phyloP scores from a whole-genome alignment of 1,140 invertebrate species.

The Sinonovacula constricta region DNA sequence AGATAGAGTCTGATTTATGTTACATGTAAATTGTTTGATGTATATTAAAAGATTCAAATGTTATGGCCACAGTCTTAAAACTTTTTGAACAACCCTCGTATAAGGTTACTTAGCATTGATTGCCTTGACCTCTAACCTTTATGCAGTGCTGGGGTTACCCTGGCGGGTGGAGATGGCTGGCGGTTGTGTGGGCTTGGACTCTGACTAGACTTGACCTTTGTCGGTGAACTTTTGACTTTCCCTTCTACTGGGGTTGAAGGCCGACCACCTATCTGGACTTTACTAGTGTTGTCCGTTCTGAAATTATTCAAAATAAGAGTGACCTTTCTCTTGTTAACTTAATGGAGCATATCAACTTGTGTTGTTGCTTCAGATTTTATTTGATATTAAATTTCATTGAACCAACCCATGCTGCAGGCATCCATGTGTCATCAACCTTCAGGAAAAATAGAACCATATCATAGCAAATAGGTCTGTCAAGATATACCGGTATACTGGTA shows the following conservation, averaged over 20 bases:
- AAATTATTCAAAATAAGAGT: slow-evolving; percentile 16
- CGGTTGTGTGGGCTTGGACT: slow-evolving; percentile 47
- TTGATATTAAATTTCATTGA: too few species aligned
- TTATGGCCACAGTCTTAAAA: neutral
- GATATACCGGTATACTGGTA: too few species aligned
- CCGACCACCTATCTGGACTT: slow-evolving; percentile 49
- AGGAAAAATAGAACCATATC: too few species aligned
- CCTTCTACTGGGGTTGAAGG: slow-evolving; percentile 72
- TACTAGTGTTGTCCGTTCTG: slow-evolving; percentile 70
- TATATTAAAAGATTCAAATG: neutral
- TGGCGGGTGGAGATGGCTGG: slow-evolving; percentile 49
- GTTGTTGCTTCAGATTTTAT: too few species aligned
- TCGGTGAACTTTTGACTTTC: slow-evolving; percentile 58
- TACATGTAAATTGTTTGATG: neutral
- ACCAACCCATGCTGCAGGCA: too few species aligned
- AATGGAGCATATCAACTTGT: too few species aligned
- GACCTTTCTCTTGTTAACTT: neutral
- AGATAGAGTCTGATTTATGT: slow-evolving; percentile 8
- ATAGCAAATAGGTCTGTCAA: too few species aligned
- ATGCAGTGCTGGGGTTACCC: slow-evolving; percentile 54
- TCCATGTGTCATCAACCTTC: too few species aligned
- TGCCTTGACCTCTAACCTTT: slow-evolving; percentile 36
- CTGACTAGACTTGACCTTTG: slow-evolving; percentile 51
- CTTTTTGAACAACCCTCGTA: neutral
- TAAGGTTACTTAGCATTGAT: neutral